Evolutionary conservation across 1,140 invertebrate genomes (phyloP).

Genomic region (Spodoptera litura): DNA sequence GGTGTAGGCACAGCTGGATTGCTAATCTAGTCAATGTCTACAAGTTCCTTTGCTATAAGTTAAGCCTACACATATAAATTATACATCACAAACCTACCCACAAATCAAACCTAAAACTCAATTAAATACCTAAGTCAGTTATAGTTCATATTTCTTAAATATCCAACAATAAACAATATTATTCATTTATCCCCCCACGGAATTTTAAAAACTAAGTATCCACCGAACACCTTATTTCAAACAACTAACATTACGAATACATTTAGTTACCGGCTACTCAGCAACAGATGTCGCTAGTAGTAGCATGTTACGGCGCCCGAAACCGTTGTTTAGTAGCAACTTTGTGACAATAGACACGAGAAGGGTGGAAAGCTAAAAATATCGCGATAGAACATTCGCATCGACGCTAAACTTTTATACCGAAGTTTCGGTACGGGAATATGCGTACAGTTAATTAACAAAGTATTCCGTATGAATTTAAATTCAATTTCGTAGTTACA

Average conservation of each 20-base stretch:
- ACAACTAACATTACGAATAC: not conserved
- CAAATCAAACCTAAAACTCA: too few relatives aligned
- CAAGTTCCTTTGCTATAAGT: not conserved
- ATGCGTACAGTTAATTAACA: not conserved
- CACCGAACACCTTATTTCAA: not conserved
- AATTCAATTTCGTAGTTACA: not conserved
- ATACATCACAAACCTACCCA: not conserved
- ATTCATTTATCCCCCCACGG: too few relatives aligned
- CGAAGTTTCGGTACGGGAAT: not conserved
- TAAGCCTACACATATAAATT: not conserved
- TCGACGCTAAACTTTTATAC: constrained; percentile 10
- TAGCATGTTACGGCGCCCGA: constrained; percentile 14
- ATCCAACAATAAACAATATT: too few relatives aligned
- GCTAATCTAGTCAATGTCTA: not conserved
- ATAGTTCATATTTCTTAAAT: too few relatives aligned
- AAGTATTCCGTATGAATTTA: not conserved
- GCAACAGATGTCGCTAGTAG: constrained; percentile 71
- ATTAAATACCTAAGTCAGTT: too few relatives aligned
- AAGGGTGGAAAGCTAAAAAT: constrained; percentile 40
- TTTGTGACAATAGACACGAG: constrained; percentile 34
- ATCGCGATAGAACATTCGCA: constrained; percentile 21
- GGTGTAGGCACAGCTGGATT: too few relatives aligned
- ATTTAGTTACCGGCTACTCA: constrained; percentile 55
- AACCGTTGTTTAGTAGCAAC: constrained; percentile 6
- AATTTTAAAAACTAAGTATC: not conserved